Conservation (phyloP, 2,888 invertebrate genomes). For the Morpho deidamia region DNA sequence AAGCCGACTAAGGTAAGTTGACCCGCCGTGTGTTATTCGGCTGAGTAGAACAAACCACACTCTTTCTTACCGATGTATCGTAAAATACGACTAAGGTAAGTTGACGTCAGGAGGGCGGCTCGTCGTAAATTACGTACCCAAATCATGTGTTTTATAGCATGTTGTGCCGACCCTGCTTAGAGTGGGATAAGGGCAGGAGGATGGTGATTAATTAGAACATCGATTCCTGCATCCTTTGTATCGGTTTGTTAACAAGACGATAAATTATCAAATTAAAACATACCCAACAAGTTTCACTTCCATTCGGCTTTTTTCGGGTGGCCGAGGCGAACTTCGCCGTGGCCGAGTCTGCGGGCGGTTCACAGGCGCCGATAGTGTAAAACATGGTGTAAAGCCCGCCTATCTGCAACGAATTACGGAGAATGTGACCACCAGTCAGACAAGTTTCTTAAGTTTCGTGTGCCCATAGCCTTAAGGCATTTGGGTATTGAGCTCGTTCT, state of each 20-base stretch:
- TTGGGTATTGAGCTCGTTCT: constrained; percentile 31
- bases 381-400: constrained; percentile 38
- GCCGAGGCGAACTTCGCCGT: not conserved
- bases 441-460: constrained; percentile 46
- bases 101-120: too few relatives aligned
- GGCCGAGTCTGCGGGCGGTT: too few relatives aligned
- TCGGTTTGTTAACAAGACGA: not conserved
- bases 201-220: constrained; percentile 22
- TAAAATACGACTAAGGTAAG: too few relatives aligned
- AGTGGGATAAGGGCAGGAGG: too few relatives aligned
- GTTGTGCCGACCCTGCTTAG: too few relatives aligned
- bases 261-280: not conserved
- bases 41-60: too few relatives aligned
- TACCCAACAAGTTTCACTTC: constrained; percentile 9
- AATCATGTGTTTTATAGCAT: too few relatives aligned
- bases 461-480: constrained; percentile 42
- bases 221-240: not conserved
- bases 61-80: too few relatives aligned
- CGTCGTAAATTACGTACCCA: too few relatives aligned
- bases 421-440: constrained; percentile 59
- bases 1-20: too few relatives aligned
- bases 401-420: constrained; percentile 52
- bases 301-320: not conserved
- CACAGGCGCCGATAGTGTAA: constrained; percentile 36
- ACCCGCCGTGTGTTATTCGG: too few relatives aligned